Evolutionary conservation across 2,888 invertebrate species (phyloP).

Genomic region (Phyllotreta striolata): DNA sequence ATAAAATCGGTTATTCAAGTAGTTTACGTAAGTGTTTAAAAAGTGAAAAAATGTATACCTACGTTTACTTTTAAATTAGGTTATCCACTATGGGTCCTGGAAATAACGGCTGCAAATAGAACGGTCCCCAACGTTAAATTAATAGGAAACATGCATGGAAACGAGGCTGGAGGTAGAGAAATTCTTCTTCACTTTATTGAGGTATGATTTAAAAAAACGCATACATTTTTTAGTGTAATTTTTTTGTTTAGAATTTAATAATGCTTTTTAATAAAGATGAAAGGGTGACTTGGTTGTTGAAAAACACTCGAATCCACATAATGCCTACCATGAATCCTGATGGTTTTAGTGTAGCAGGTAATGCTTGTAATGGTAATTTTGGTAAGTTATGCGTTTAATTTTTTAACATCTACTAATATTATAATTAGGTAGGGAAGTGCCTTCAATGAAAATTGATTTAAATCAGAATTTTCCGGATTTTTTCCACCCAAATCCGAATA

Average conservation of each 20-base stretch:
- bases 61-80: too few species aligned
- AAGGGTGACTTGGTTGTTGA: conserved; percentile 67
- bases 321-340: conserved; percentile 81
- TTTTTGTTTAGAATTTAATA: conserved; percentile 62
- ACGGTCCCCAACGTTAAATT: conserved; percentile 76
- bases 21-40: too few species aligned
- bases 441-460: conserved; percentile 51
- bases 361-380: conserved; percentile 50
- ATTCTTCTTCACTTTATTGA: conserved; percentile 67
- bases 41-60: too few species aligned
- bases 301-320: conserved; percentile 75
- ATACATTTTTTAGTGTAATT: too few species aligned
- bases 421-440: conserved; percentile 27
- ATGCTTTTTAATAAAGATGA: conserved; percentile 61
- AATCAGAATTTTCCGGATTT: conserved; percentile 73
- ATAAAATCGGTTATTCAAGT: too few species aligned
- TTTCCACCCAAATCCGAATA: conserved; percentile 58
- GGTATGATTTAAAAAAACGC: conserved; percentile 49
- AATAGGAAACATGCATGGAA: conserved; percentile 79
- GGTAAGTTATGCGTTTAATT: too few species aligned
- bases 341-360: conserved; percentile 63
- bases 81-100: conserved; percentile 68
- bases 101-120: conserved; percentile 61
- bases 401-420: too few species aligned
- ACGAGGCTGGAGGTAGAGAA: conserved; percentile 74